Base-by-base conservation (phyloP, 2,797 vertebrate genomes). In the Nyctibius grandis region DNA sequence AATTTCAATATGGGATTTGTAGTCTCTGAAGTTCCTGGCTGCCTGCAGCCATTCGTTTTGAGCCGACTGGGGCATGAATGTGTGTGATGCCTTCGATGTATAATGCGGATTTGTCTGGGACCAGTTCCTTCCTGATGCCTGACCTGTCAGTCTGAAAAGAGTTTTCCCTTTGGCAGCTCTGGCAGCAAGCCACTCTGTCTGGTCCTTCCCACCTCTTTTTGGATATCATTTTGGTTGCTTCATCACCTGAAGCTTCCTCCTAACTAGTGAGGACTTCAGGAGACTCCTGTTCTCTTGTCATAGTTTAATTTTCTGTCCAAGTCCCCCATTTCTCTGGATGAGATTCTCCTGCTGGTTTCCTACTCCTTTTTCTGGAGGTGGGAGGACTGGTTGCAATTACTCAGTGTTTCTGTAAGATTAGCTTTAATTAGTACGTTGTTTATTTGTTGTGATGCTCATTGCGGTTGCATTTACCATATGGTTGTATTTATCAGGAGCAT, bases 381-480 rank as follows among this genome's bases (percentile, higher is more conserved):
- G 85, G 88, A 94, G 81, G 54, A 61, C 36, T 45, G 69, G 10
- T 44, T 84, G 57, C 1, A 15, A 78, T 92, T 75, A 60, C 70
- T 89, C 85, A 82, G 61, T 56, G 70, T 89, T 87, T 89, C 67
- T 53, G 22, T 75, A 36, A 45, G 56, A 75, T 25, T 51, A 44
- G 8, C 42, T 50, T 85, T 90, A 83, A 93, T 92, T 83, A 93
- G 51, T 48, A 21, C 0, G 0, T 63, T 0, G 1, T 85, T 87
- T 83, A 48, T 88, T 90, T 56, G 45, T 60, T 5, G 7, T 7
- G 63, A 34, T 90, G 73, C 91, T 83, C 15, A 1, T 6, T 73
- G 67, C 3, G 1, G 42, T 73, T 92, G 69, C 44, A 3, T 84
- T 86, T 50, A 65, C 69, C 95, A 89, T 91, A 84, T 85, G 93